Conservation (phyloP, 1,140 invertebrate genomes). For the Samia ricini region DNA sequence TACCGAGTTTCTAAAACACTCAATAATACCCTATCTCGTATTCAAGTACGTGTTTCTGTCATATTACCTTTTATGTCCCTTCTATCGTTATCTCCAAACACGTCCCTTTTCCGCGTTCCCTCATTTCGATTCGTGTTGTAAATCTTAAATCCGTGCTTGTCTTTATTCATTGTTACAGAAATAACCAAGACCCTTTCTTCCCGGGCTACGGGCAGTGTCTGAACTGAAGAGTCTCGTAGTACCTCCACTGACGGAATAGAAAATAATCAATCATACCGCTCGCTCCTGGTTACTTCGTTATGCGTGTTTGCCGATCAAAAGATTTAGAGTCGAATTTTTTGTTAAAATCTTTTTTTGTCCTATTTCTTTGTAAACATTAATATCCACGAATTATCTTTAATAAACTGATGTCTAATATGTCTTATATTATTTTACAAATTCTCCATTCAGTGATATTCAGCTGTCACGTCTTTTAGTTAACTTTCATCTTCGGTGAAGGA, state of each 20-base stretch:
- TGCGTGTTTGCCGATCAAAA: slow-evolving; percentile 51
- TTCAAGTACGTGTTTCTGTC: not conserved
- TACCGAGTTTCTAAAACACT: not conserved
- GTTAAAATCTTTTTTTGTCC: not conserved
- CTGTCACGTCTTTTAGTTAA: too few species aligned
- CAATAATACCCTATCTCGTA: not conserved
- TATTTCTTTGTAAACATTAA: too few species aligned
- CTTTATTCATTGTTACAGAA: slow-evolving; percentile 35
- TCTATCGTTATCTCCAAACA: slow-evolving; percentile 36
- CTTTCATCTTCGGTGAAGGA: too few species aligned
- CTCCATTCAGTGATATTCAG: too few species aligned
- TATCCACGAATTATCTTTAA: too few species aligned
- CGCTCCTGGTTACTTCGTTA: slow-evolving; percentile 60
- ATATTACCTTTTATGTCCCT: slow-evolving; percentile 39
- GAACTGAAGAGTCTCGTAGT: slow-evolving; percentile 30
- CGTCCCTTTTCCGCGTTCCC: slow-evolving; percentile 30
- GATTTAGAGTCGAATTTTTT: slow-evolving; percentile 37
- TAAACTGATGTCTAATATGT: too few species aligned
- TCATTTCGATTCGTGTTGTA: slow-evolving; percentile 44
- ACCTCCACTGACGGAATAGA: slow-evolving; percentile 56
- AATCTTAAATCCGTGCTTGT: slow-evolving; percentile 32
- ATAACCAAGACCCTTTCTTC: not conserved
- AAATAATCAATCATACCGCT: slow-evolving; percentile 70
- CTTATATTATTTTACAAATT: too few species aligned
- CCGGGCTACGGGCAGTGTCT: slow-evolving; percentile 6